Percentiles rank a stretch among this genome's conserved stretches.
phyloP scores from a whole-genome alignment of 2,797 vertebrate genomes.

The Sebastes vulpes region DNA sequence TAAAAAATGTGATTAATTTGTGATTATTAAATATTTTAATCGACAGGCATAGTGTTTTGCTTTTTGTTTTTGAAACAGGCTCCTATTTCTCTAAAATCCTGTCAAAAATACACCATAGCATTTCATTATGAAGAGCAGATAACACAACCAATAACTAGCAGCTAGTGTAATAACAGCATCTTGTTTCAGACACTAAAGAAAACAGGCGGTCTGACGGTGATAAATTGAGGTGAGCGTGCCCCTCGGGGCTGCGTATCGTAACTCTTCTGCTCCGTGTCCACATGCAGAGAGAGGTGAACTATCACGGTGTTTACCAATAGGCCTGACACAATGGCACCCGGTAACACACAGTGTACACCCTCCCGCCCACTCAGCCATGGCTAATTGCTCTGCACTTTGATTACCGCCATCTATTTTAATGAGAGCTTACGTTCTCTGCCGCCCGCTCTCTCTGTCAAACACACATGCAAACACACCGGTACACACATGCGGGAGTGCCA shows the following conservation, averaged over 20 bases:
- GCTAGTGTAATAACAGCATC: slow-evolving; percentile 48
- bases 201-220: slow-evolving; percentile 49
- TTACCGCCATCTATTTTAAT: slow-evolving; percentile 88
- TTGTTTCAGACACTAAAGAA: slow-evolving; percentile 49
- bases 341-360: slow-evolving; percentile 49
- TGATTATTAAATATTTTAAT: too few relatives aligned
- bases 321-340: slow-evolving; percentile 66
- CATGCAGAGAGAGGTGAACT: slow-evolving; percentile 50
- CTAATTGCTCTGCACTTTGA: slow-evolving; percentile 87
- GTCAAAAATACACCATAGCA: background rate
- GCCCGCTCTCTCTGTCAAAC: slow-evolving; percentile 61
- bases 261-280: slow-evolving; percentile 56
- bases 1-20: too few relatives aligned
- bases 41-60: background rate
- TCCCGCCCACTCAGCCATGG: slow-evolving; percentile 70
- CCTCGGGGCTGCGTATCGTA: slow-evolving; percentile 51
- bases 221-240: slow-evolving; percentile 53
- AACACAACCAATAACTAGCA: slow-evolving; percentile 41
- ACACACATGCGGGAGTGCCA: background rate
- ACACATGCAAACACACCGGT: slow-evolving; percentile 26
- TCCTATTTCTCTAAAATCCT: background rate
- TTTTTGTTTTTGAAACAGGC: background rate
- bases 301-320: slow-evolving; percentile 68
- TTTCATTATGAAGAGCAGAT: slow-evolving; percentile 31
- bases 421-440: slow-evolving; percentile 74